Evolutionary conservation across 2,113 vertebrate species (phyloP), one percentile per base, ranked within the genome.

Genomic region (Nanorana parkeri): DNA sequence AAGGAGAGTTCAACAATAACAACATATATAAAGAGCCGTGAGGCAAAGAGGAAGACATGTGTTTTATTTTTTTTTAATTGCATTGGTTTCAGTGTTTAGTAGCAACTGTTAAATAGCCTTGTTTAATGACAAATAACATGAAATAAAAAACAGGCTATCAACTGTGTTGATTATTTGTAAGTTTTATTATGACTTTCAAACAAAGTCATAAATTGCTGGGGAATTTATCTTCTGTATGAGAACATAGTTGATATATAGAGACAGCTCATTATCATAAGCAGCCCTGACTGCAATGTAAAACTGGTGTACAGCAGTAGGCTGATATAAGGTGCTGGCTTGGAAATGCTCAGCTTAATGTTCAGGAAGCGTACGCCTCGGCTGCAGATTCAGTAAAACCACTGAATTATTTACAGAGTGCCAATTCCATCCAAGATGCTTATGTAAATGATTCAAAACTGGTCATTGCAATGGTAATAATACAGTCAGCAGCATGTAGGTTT

Each of bases 331-430:
- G 28, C 5, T 23, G 65, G 72, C 64, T 76, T 68, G 77, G 73
- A 85, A 85, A 77, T 82, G 87, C 83, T 84, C 41, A 60, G 5
- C 6, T 58, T 80, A 68, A 16, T 23, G 87, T 88, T 86, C 86
- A 84, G 29, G 5, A 28, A 83, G 56, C 24, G 4, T 84, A 67
- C 0, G 3, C 63, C 78, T 86, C 76, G 24, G 68, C 86, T 32
- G 55, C 77, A 85, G 66, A 84, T 88, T 88, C 85, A 72, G 71
- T 87, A 36, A 55, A 61, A 84, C 84, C 83, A 7, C 84, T 92
- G 85, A 91, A 91, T 91, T 92, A 89, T 89, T 90, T 88, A 90
- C 73, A 87, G 84, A 88, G 83, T 88, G 79, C 64, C 85, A 82
- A 81, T 91, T 87, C 72, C 83, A 84, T 83, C 83, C 88, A 78